phyloP scores from a whole-genome alignment of 1,140 invertebrate species.

The Cydia fagiglandana region DNA sequence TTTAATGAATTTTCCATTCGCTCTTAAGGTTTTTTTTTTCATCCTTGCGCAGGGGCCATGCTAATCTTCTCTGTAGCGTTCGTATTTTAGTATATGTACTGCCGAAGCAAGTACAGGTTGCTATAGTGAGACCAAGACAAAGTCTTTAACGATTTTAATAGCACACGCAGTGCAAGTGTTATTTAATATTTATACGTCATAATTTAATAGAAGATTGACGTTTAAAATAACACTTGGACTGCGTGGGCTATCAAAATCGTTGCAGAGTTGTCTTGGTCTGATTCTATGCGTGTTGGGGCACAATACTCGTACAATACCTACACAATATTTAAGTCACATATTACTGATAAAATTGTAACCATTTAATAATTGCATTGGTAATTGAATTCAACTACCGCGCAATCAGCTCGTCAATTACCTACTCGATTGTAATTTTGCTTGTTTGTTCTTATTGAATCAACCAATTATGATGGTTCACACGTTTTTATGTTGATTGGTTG shows the following conservation, averaged over 20 bases:
- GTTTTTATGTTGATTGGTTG: background rate
- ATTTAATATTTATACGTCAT: no score
- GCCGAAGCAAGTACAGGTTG: conserved; percentile 87
- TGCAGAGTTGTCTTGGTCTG: no score
- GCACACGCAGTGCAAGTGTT: no score
- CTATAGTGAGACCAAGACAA: no score
- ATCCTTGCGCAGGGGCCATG: conserved; percentile 95
- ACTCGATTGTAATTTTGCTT: background rate
- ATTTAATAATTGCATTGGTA: background rate
- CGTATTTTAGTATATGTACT: conserved; percentile 90
- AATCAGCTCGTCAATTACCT: conserved; percentile 5
- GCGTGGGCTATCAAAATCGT: no score
- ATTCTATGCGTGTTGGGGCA: no score
- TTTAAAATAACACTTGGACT: no score
- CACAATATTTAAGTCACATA: no score
- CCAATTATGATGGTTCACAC: conserved; percentile 8
- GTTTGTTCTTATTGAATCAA: conserved; percentile 15
- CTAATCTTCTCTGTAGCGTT: conserved; percentile 97
- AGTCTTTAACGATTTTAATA: no score
- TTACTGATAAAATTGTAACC: background rate
- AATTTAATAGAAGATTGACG: no score
- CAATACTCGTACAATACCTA: no score
- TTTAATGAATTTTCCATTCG: no score
- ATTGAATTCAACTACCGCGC: conserved; percentile 2
- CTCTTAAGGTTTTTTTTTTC: conserved; percentile 80